These are phyloP conservation scores for Phalacrocorax pelagicus DNA, from an alignment of 2,113 vertebrate species.

Conservation along the genomic window DNA sequence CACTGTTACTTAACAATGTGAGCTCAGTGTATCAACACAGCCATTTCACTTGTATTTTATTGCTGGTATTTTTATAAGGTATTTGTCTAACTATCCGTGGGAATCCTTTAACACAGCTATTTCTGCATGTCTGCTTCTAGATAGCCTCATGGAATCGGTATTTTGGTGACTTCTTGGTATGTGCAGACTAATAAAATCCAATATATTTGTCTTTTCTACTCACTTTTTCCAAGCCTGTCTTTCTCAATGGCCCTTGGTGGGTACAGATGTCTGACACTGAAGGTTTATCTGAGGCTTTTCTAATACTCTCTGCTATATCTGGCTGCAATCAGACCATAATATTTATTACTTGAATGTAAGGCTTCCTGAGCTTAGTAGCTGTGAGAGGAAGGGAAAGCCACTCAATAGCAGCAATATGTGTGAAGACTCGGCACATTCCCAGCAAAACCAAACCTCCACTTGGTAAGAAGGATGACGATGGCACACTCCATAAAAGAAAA, in stretches of 20 bases:
- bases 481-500: neutral
- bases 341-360: constrained; percentile 1
- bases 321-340: neutral
- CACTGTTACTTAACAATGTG: neutral
- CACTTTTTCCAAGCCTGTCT: constrained; percentile 3
- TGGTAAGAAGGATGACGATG: neutral
- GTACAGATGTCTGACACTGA: neutral
- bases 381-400: neutral
- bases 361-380: neutral
- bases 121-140: neutral
- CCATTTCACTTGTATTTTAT: neutral
- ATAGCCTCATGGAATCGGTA: neutral
- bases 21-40: neutral
- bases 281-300: neutral
- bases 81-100: constrained; percentile 27
- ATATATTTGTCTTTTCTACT: neutral
- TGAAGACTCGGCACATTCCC: neutral
- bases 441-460: neutral
- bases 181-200: constrained; percentile 10
- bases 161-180: neutral
- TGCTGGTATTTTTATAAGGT: constrained; percentile 39
- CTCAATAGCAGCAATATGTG: neutral
- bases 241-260: neutral
- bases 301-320: neutral
- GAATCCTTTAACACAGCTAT: constrained; percentile 5